Evolutionary conservation across 2,113 vertebrate genomes (phyloP).

Genomic region (Poecile atricapillus): DNA sequence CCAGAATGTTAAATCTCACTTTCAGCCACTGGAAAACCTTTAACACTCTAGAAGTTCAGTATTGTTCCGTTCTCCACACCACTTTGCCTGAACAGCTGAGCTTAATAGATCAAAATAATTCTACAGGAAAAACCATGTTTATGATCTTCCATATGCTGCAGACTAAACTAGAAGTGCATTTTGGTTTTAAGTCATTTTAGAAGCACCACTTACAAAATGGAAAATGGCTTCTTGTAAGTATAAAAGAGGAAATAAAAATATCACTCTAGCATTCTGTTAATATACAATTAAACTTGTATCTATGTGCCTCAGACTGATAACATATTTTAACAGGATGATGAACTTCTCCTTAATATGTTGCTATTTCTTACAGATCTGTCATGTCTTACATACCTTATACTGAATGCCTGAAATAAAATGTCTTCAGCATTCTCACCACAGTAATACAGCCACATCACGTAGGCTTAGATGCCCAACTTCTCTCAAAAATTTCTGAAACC

Average conservation of each 20-base stretch:
- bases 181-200: neutral
- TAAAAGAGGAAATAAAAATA: neutral
- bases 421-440: neutral
- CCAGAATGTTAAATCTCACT: neutral
- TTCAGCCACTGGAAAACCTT: neutral
- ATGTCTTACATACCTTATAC: neutral
- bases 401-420: slow-evolving; percentile 12
- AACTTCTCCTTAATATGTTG: neutral
- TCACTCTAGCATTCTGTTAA: neutral
- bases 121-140: neutral
- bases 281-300: neutral
- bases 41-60: neutral
- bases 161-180: neutral
- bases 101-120: neutral
- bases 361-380: neutral
- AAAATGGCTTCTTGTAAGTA: neutral
- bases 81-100: slow-evolving; percentile 4
- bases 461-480: neutral
- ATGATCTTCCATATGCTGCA: slow-evolving; percentile 25
- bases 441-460: neutral
- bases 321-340: neutral
- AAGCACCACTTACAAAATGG: neutral
- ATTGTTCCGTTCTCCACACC: neutral
- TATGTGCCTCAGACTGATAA: neutral
- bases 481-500: neutral